Evolutionary conservation across 2,113 vertebrate species (phyloP).

Genomic region (Xiphorhynchus elegans): DNA sequence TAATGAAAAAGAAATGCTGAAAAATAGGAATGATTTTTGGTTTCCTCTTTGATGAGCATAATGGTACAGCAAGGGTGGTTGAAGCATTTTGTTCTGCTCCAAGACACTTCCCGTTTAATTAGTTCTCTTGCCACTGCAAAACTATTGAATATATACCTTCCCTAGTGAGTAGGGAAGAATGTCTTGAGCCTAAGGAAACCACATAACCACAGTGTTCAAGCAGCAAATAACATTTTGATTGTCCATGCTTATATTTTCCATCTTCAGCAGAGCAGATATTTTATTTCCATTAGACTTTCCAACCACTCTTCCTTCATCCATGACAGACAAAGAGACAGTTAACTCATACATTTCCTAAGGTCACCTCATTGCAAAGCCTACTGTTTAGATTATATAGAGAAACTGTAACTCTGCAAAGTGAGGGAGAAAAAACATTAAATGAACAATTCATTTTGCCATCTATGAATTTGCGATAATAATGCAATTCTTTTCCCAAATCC

Average conservation of each 20-base stretch:
- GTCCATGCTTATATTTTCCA: background rate
- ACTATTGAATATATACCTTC: background rate
- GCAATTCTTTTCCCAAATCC: background rate
- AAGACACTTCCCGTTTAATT: background rate
- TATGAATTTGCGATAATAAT: background rate
- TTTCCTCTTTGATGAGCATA: background rate
- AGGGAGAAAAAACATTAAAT: background rate
- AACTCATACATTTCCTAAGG: background rate
- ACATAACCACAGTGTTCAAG: background rate
- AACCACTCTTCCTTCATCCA: background rate
- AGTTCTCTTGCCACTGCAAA: background rate
- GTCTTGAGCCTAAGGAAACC: background rate
- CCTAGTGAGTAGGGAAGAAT: background rate
- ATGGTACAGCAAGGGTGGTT: background rate
- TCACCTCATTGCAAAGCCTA: background rate
- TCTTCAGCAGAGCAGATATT: background rate
- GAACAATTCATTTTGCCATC: background rate
- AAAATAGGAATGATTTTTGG: background rate
- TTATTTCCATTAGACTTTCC: constrained; percentile 8
- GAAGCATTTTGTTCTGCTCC: background rate
- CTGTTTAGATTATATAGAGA: background rate
- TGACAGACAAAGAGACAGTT: background rate
- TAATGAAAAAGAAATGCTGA: background rate
- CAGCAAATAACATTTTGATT: constrained; percentile 6
- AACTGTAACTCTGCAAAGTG: background rate